Percentiles rank a stretch among this genome's conserved stretches.
These are phyloP conservation scores for Eupeodes luniger DNA, from an alignment of 2,888 invertebrate genomes.

Conservation along the genomic window DNA sequence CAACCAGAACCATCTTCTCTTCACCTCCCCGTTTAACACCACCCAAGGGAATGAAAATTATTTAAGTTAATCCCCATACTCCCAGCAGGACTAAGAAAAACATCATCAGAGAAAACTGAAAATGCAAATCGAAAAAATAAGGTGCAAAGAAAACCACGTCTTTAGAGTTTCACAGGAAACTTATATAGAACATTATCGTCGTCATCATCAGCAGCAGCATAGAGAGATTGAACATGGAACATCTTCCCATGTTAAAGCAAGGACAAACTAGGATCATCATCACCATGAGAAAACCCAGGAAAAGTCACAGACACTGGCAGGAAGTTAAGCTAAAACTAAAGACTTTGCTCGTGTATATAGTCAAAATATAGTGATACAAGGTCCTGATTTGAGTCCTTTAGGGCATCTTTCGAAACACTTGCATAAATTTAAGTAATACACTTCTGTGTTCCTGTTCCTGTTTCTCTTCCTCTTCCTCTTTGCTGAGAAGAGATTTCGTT, in stretches of 20 bases:
- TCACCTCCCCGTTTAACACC: too few relatives aligned
- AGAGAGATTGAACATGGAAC: not conserved
- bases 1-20: not conserved
- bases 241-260: not conserved
- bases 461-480: not conserved
- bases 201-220: slow-evolving; percentile 11
- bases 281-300: not conserved
- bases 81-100: slow-evolving; percentile 8
- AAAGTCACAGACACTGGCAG: slow-evolving; percentile 56
- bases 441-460: not conserved
- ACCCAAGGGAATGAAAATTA: not conserved
- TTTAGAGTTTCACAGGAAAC: slow-evolving; percentile 6
- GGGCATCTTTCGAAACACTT: slow-evolving; percentile 59
- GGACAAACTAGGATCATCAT: not conserved
- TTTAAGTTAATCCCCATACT: slow-evolving; percentile 56
- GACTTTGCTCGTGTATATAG: not conserved
- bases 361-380: slow-evolving; percentile 35
- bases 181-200: slow-evolving; percentile 24
- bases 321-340: slow-evolving; percentile 51
- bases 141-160: slow-evolving; percentile 42
- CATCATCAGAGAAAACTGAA: not conserved
- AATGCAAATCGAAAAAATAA: slow-evolving; percentile 42
- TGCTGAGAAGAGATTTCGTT: slow-evolving; percentile 5
- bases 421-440: slow-evolving; percentile 50
- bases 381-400: slow-evolving; percentile 62